Conservation (phyloP, 2,113 vertebrate genomes). For the Phyllostomus hastatus region DNA sequence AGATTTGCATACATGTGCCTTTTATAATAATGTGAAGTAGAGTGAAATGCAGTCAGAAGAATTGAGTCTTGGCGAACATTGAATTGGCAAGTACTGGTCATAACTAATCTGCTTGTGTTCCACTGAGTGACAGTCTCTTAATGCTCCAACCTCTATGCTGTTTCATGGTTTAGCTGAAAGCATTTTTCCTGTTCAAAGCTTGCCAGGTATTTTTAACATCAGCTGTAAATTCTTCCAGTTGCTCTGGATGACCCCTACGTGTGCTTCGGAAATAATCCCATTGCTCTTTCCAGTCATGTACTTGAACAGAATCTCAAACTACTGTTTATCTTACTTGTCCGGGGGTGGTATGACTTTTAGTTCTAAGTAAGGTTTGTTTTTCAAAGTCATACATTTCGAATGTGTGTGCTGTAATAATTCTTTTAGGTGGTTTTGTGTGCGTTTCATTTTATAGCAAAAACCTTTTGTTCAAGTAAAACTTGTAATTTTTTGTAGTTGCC, state of each 20-base stretch:
- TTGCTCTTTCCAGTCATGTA: slow-evolving; percentile 21
- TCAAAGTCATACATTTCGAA: slow-evolving; percentile 25
- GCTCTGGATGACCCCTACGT: slow-evolving; percentile 14
- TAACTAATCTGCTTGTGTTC: slow-evolving; percentile 33
- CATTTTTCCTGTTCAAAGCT: slow-evolving; percentile 38
- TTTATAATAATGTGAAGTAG: not conserved
- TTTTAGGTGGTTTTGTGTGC: not conserved
- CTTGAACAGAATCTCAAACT: slow-evolving; percentile 8
- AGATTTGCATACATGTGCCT: not conserved
- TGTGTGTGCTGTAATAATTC: slow-evolving; percentile 8
- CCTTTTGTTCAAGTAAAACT: slow-evolving; percentile 6
- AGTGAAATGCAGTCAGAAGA: slow-evolving; percentile 17
- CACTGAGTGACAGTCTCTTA: not conserved
- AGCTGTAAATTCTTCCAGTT: slow-evolving; percentile 50
- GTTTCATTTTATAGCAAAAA: slow-evolving; percentile 10
- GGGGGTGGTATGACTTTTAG: not conserved
- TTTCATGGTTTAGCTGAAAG: slow-evolving; percentile 39
- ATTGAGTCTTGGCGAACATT: not conserved
- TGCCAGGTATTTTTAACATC: slow-evolving; percentile 54
- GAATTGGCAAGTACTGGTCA: slow-evolving; percentile 13
- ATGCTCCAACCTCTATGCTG: not conserved
- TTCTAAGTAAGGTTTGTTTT: slow-evolving; percentile 1
- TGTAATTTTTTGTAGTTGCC: slow-evolving; percentile 13
- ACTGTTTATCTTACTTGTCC: slow-evolving; percentile 7
- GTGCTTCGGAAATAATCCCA: slow-evolving; percentile 29